Conservation (phyloP, 2,888 invertebrate genomes). For the Clunio marinus region DNA sequence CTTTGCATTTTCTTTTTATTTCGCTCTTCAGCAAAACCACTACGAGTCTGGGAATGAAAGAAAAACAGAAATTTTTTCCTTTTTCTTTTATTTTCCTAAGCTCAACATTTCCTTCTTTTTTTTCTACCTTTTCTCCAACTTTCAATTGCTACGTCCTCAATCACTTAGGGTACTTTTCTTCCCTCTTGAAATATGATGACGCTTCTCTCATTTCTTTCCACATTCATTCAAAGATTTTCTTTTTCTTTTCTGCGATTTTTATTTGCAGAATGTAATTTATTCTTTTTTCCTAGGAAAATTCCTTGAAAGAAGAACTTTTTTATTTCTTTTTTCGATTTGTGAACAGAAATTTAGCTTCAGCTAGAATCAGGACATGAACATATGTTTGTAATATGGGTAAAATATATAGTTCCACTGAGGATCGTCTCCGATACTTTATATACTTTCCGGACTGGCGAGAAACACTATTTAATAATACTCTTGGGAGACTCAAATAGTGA, state of each 20-base stretch:
- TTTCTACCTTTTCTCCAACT: not conserved
- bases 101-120: constrained; percentile 2
- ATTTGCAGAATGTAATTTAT: not conserved
- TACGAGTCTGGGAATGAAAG: not conserved
- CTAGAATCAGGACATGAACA: not conserved
- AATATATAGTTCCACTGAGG: constrained; percentile 31
- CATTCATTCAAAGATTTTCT: not conserved
- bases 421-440: constrained; percentile 10
- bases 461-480: constrained; percentile 36
- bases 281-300: not conserved
- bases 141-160: not conserved
- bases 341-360: not conserved
- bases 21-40: not conserved
- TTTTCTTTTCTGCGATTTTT: not conserved
- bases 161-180: not conserved
- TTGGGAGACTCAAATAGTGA: constrained; percentile 31
- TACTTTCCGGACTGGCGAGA: not conserved
- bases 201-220: not conserved
- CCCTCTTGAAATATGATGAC: constrained; percentile 16
- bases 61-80: not conserved
- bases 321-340: not conserved
- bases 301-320: too few relatives aligned
- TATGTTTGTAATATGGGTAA: constrained; percentile 9
- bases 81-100: not conserved
- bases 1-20: too few relatives aligned